Evolutionary conservation across 2,888 invertebrate species (phyloP), one percentile per base, ranked within the genome.

Genomic region (Eurytoma californica): DNA sequence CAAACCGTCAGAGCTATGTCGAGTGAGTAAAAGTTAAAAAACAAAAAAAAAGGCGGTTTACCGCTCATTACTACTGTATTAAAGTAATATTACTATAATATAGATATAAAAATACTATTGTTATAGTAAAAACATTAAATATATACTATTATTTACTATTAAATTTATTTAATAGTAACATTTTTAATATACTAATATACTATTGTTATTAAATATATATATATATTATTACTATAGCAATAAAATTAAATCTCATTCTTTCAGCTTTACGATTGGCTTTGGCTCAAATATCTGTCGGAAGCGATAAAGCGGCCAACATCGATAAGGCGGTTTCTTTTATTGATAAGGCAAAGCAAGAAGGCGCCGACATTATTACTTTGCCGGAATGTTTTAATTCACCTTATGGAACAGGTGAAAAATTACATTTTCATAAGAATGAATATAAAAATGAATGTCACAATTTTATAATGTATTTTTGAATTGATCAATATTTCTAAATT

Each of bases 341-440:
- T 77, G 91, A 93, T 79, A 92, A 93, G 81, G 97, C 97, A 0
- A 94, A 94, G 82, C 90, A 92, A 70, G 91, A 92, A 70, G 91
- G 92, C 14, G 94, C 95, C 0, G 92, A 94, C 61, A 84, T 96
- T 47, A 91, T 96, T 30, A 92, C 93, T 0, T 89, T 96, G 7
- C 95, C 96, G 13, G 98, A 98, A 91, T 98, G 97, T 88, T 98
- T 98, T 87, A 98, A 98, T 89, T 96, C 96, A 18, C 98, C 98
- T 0, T 98, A 98, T 90, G 98, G 98, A 76, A 95, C 95, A 68
- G 92, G 94, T 94, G 90, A 91, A 65, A 14, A 61, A 61, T 39
- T n/a, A 9, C 16, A 28, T 63, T 63, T 30, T 63, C 12, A 30
- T n/a, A 18, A 12, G 18, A 18, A 9, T n/a, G 57, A 58, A 14